A percentile compares a stretch with the other conserved stretches of the same genome.
These are phyloP conservation scores for Lepisosteus oculatus DNA, from an alignment of 2,113 vertebrate genomes.

Conservation along the genomic window DNA sequence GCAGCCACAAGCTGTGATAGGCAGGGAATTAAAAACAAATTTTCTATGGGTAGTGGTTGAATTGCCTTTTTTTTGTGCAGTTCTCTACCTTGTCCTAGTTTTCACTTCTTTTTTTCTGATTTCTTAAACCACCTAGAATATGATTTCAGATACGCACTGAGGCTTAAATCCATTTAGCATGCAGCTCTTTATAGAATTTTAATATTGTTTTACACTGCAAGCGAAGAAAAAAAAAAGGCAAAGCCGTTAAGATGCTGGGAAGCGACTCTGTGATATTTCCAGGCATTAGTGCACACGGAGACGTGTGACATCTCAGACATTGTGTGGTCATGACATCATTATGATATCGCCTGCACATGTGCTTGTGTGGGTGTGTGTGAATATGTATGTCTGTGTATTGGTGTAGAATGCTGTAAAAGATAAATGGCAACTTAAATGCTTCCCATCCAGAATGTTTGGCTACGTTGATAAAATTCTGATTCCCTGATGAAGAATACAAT, in stretches of 20 bases:
- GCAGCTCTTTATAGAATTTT: constrained; percentile 19
- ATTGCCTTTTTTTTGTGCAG: constrained; percentile 29
- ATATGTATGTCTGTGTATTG: constrained; percentile 2
- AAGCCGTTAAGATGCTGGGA: background rate
- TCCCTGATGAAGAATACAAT: constrained; percentile 13
- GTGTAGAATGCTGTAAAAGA: constrained; percentile 1
- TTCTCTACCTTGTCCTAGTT: constrained; percentile 58
- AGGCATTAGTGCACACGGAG: constrained; percentile 11
- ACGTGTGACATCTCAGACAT: background rate
- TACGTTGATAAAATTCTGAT: background rate
- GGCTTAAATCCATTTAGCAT: constrained; percentile 23
- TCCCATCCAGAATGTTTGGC: background rate
- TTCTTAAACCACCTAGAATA: constrained; percentile 26
- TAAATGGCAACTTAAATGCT: background rate
- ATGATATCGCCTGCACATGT: background rate
- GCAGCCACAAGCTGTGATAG: constrained; percentile 79
- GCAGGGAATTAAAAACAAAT: constrained; percentile 79
- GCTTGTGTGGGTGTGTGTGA: constrained; percentile 18
- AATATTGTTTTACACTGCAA: constrained; percentile 20
- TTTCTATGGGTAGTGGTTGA: constrained; percentile 71
- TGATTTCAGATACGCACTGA: constrained; percentile 19
- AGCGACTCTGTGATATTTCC: constrained; percentile 3
- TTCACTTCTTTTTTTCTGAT: constrained; percentile 20
- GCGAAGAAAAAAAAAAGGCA: background rate
- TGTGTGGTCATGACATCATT: background rate